phyloP scores from a whole-genome alignment of 2,888 invertebrate species.

The Eilema sororculum region DNA sequence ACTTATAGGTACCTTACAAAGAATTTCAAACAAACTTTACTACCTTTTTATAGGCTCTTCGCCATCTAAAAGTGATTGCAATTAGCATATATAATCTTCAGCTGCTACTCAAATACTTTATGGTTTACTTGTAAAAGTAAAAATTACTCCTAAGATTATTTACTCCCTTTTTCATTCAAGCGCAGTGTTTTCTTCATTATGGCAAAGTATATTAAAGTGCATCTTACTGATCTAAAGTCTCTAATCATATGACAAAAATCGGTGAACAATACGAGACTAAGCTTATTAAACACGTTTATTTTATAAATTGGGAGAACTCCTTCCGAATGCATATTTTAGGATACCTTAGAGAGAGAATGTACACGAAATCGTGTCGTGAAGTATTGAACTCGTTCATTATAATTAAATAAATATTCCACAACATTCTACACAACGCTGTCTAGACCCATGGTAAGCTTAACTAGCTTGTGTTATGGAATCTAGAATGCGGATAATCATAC shows the following conservation, averaged over 20 bases:
- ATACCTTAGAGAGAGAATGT: no score
- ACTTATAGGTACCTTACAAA: slow-evolving; percentile 12
- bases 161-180: not conserved
- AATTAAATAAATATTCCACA: no score
- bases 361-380: no score
- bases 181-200: not conserved
- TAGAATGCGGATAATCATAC: no score
- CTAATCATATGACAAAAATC: no score
- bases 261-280: not conserved
- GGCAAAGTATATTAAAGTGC: not conserved
- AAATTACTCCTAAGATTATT: not conserved
- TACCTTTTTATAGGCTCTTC: slow-evolving; percentile 51
- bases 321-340: no score
- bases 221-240: not conserved
- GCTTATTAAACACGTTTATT: no score
- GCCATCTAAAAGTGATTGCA: slow-evolving; percentile 56
- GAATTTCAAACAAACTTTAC: slow-evolving; percentile 38
- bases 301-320: no score
- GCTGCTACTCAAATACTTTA: slow-evolving; percentile 55
- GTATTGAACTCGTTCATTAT: no score
- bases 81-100: slow-evolving; percentile 67
- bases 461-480: no score
- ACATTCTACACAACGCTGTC: no score
- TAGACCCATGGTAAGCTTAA: no score
- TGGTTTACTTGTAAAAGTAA: slow-evolving; percentile 26